Base-by-base conservation (phyloP, 2,888 invertebrate genomes). In the Patella caerulea region DNA sequence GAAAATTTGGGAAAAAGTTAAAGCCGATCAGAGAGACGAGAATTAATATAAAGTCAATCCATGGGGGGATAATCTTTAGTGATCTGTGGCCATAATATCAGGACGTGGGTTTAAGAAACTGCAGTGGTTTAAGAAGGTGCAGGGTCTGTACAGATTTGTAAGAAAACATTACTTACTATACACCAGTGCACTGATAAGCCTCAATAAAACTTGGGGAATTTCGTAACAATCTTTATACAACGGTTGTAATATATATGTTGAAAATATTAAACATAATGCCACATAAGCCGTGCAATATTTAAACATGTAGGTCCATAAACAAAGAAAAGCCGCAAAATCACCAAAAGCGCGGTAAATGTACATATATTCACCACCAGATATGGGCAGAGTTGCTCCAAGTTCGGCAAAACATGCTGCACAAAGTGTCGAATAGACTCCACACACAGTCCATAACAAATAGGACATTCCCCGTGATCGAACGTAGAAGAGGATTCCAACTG, bases 381-480 rank as follows among this genome's bases (percentile, higher is more conserved):
- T 88, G 0, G 95, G 95, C 83, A 98, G 96, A 65, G 95, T 95
- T 0, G 97, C 97, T 19, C 98, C 98, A 78, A 97, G 93, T 92
- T 98, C 97, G 2, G 97, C 97, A 90, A 96, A 97, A 90, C 96
- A 97, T 12, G 97, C 93, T 0, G 97, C 97, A 15, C 97, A 97
- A 77, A 97, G 92, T 75, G 96, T 86, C n/a, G 86, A 96, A 79
- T 90, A 93, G 69, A 96, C 89, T 29, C 98, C 98, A 1, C 96
- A 97, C 72, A 96, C 93, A 53, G 96, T 93, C 98, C 98, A 98
- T 78, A 98, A 95, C 74, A 97, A 94, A 74, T 98, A 93, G 1
- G 97, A 96, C 92, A 96, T 86, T 11, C 90, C 89, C n/a, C 93
- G 81, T 95, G 91, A 79, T 96, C 98, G 17, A 95, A 97, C 95